phyloP scores from a whole-genome alignment of 2,797 vertebrate genomes.

The Trachurus trachurus region DNA sequence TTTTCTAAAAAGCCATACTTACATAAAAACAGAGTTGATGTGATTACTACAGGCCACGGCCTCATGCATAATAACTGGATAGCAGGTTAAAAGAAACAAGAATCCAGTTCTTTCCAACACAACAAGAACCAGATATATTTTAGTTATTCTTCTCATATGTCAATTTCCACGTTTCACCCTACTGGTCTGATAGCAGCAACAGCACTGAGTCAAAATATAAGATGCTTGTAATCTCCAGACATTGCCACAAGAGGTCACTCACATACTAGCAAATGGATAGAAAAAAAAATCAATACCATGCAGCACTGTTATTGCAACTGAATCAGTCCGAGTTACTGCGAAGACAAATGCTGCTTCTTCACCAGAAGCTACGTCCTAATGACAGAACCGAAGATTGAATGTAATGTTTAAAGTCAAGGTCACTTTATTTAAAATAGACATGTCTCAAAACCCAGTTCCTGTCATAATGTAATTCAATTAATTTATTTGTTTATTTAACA shows the following conservation, averaged over 20 bases:
- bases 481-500: no score
- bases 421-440: not conserved
- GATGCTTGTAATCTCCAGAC: conserved; percentile 11
- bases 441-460: not conserved
- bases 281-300: not conserved
- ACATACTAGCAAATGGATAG: conserved; percentile 15
- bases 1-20: conserved; percentile 50
- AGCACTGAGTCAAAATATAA: not conserved
- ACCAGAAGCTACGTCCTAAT: not conserved
- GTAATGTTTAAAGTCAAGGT: no score
- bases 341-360: not conserved
- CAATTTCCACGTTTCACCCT: not conserved
- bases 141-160: not conserved
- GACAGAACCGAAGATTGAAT: not conserved
- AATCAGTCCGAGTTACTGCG: not conserved
- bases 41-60: conserved; percentile 37
- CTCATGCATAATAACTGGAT: conserved; percentile 5
- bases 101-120: not conserved
- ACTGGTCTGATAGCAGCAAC: conserved; percentile 8
- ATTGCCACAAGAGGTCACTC: conserved; percentile 69
- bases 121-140: not conserved
- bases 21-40: conserved; percentile 59
- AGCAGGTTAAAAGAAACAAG: conserved; percentile 9
- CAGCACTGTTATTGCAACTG: not conserved
- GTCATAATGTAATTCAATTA: no score